A percentile compares a stretch with the other conserved stretches of the same genome.
These are phyloP conservation scores for Synanthedon tipuliformis DNA, from an alignment of 2,888 invertebrate genomes.

Conservation along the genomic window DNA sequence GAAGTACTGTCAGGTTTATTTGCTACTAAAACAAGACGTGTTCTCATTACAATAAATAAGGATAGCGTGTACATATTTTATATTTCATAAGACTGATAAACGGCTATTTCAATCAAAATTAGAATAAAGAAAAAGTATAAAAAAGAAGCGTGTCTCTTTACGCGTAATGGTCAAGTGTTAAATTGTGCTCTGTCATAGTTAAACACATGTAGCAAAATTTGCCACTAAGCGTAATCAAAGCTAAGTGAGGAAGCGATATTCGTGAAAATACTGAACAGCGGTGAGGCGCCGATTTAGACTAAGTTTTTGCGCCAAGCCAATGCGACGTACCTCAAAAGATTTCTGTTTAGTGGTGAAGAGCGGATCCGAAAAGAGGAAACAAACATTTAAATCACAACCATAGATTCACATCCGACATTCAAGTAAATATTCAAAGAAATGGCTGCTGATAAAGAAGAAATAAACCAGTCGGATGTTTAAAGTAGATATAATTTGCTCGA, in stretches of 20 bases:
- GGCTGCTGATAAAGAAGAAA: too few species aligned
- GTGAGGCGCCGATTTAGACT: constrained; percentile 33
- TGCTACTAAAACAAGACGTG: not conserved
- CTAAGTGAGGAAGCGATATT: constrained; percentile 46
- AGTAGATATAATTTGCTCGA: too few species aligned
- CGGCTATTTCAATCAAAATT: not conserved
- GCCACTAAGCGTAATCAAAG: constrained; percentile 34
- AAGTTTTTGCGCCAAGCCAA: constrained; percentile 40
- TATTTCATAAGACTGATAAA: not conserved
- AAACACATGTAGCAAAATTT: constrained; percentile 11
- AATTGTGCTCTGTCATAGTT: constrained; percentile 29
- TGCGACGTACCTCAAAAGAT: constrained; percentile 63
- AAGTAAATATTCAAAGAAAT: not conserved
- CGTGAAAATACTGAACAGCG: constrained; percentile 35
- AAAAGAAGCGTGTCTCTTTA: constrained; percentile 21
- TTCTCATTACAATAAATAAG: not conserved
- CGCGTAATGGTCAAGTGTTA: constrained; percentile 18
- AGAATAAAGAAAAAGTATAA: constrained; percentile 1
- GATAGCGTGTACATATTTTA: not conserved
- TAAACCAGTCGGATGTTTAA: too few species aligned
- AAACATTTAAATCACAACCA: constrained; percentile 28
- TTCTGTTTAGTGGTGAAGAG: constrained; percentile 52
- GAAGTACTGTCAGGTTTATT: not conserved
- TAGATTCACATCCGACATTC: not conserved
- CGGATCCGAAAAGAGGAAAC: constrained; percentile 62